Base-by-base conservation (phyloP, 2,888 invertebrate genomes). In the Yponomeuta cagnagella region DNA sequence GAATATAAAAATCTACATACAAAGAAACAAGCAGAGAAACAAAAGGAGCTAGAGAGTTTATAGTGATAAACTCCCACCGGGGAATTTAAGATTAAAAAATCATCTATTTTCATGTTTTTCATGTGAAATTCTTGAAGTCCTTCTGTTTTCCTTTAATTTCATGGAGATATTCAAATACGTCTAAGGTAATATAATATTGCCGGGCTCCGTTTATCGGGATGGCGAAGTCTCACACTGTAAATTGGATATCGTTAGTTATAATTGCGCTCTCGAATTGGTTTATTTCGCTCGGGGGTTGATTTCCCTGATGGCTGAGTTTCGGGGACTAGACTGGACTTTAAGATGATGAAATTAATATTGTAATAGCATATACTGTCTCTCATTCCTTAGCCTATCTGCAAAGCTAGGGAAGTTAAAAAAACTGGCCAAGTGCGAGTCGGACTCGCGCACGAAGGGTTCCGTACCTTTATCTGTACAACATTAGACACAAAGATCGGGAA, bases 131-230 rank as follows among this genome's bases (percentile, higher is more conserved):
- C 23, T 23, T 23, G 23, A 23, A 23, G 52, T 58, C 15, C 15
- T 15, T 58, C 52, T 58, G 15, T 58, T 58, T 12, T 15, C 33
- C 52, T 58, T 58, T 58, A 3, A 15, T 58, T 58, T 15, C 15
- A 5, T 15, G 15, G 52, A 58, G 91, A 91, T 91, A 91, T 91
- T 91, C 90, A 90, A 92, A 91, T 90, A 91, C 84, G 88, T 91
- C 88, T 88, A 87, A 87, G 85, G 87, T 87, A 81, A 84, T 86
- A 88, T 87, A 88, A 89, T 87, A 87, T 85, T 84, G 85, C 82
- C 52, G 12, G 76, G 73, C 79, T 77, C 52, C 84, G 80, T 86
- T 87, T 88, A 88, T 86, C 72, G 71, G 64, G 72, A 72, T 72
- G 70, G 70, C 70, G 69, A 64, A 70, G 52, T 68, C 68, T 72